These are phyloP conservation scores for Lysiphlebus fabarum DNA, from an alignment of 1,140 invertebrate genomes.

Conservation along the genomic window DNA sequence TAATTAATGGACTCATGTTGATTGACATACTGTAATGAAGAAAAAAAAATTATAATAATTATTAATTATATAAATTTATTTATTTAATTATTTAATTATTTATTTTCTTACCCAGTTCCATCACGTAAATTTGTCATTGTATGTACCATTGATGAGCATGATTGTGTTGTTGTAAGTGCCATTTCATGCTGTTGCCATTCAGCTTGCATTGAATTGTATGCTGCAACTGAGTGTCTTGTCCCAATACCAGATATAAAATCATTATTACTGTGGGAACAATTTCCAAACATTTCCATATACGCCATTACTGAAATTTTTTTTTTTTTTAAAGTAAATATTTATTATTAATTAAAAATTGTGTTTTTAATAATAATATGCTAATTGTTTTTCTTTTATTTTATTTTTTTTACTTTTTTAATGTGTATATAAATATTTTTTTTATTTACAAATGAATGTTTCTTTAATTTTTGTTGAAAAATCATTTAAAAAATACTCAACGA, in stretches of 20 bases:
- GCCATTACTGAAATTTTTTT: constrained; percentile 75
- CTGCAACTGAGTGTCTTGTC: constrained; percentile 76
- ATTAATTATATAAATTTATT: constrained; percentile 9
- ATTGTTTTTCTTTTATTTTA: too few species aligned
- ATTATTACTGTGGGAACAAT: constrained; percentile 74
- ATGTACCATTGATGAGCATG: constrained; percentile 59
- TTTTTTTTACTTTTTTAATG: not conserved
- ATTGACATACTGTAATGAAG: constrained; percentile 37
- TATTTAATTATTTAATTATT: not conserved
- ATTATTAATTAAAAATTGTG: too few species aligned
- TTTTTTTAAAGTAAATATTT: constrained; percentile 4
- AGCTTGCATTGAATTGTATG: constrained; percentile 68
- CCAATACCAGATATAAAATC: constrained; percentile 65
- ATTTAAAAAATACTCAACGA: not conserved
- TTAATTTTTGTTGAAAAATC: not conserved
- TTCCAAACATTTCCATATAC: constrained; percentile 93
- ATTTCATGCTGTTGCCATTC: constrained; percentile 66
- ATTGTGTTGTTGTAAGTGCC: constrained; percentile 59
- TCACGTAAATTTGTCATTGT: constrained; percentile 51
- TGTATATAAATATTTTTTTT: not conserved
- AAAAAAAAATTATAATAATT: constrained; percentile 18
- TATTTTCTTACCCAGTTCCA: constrained; percentile 43
- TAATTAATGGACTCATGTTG: constrained; percentile 44
- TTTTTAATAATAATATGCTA: not conserved
- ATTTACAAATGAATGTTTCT: not conserved